phyloP scores from a whole-genome alignment of 1,140 invertebrate species.

The Diorhabda sublineata region DNA sequence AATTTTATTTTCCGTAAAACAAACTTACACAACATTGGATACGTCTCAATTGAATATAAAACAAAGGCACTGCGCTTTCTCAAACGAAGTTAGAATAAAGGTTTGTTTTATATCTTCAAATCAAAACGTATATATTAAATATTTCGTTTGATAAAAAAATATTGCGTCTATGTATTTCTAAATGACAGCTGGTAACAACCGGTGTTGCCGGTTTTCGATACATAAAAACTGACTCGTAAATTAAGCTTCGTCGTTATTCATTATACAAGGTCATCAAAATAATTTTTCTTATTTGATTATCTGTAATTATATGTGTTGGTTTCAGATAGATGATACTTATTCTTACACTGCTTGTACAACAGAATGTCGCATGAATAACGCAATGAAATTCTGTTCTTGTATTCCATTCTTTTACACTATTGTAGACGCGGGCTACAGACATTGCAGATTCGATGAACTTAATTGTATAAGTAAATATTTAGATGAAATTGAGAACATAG shows the following conservation, averaged over 20 bases:
- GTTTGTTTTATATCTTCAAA: not conserved
- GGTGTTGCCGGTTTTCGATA: too few species aligned
- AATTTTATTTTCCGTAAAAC: slow-evolving; percentile 63
- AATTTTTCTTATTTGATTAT: too few species aligned
- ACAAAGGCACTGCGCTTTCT: slow-evolving; percentile 63
- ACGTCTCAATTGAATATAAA: slow-evolving; percentile 61
- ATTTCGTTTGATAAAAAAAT: too few species aligned
- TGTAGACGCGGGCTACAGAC: slow-evolving; percentile 47
- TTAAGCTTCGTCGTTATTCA: too few species aligned
- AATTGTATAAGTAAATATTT: slow-evolving; percentile 55
- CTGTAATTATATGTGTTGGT: not conserved
- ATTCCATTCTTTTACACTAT: slow-evolving; percentile 62
- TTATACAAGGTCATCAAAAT: too few species aligned
- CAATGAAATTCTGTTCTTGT: slow-evolving; percentile 58
- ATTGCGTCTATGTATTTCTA: too few species aligned
- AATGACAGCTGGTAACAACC: too few species aligned
- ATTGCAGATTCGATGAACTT: slow-evolving; percentile 56
- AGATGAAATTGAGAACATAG: slow-evolving; percentile 55
- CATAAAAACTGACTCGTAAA: too few species aligned
- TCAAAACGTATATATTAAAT: too few species aligned
- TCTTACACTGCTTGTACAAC: slow-evolving; percentile 66
- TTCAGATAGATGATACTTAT: slow-evolving; percentile 55
- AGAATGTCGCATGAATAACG: slow-evolving; percentile 62
- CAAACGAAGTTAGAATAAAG: slow-evolving; percentile 55
- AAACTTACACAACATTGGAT: slow-evolving; percentile 68